Conservation (phyloP, 2,888 invertebrate species). For the Empis stercorea region DNA sequence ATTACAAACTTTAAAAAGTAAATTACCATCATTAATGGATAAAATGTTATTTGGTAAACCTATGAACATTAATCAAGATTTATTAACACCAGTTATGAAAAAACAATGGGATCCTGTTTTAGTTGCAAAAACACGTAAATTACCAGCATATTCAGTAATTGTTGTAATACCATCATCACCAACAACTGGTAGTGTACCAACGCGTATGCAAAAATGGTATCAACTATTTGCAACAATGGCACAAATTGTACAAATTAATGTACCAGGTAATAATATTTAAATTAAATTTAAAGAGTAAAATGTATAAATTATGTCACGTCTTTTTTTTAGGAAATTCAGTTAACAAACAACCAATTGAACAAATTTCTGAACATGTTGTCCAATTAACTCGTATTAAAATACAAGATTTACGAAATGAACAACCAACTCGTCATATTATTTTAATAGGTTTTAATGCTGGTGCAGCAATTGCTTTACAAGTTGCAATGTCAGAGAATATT, state of each 20-base stretch:
- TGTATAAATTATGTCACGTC: neutral
- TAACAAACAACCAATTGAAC: slow-evolving; percentile 29
- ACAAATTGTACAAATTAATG: slow-evolving; percentile 44
- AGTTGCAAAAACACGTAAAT: slow-evolving; percentile 50
- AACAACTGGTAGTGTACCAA: slow-evolving; percentile 32
- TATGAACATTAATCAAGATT: slow-evolving; percentile 45
- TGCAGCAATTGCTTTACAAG: slow-evolving; percentile 61
- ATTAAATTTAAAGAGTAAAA: neutral
- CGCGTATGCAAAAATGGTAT: slow-evolving; percentile 56
- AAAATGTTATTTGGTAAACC: slow-evolving; percentile 52
- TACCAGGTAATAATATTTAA: slow-evolving; percentile 24
- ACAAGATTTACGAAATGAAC: slow-evolving; percentile 52
- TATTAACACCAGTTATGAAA: slow-evolving; percentile 44
- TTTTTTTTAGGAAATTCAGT: slow-evolving; percentile 16
- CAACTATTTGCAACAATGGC: slow-evolving; percentile 52
- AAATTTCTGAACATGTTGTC: slow-evolving; percentile 50
- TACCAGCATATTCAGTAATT: slow-evolving; percentile 55
- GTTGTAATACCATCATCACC: slow-evolving; percentile 48
- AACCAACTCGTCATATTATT: slow-evolving; percentile 55
- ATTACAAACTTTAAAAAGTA: slow-evolving; percentile 54
- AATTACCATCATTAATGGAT: slow-evolving; percentile 59
- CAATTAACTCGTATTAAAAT: slow-evolving; percentile 56
- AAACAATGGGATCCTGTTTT: slow-evolving; percentile 61
- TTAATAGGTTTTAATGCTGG: slow-evolving; percentile 67
- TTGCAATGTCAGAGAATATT: slow-evolving; percentile 57